These are phyloP conservation scores for Sphenopsis melanotis DNA, from an alignment of 2,797 vertebrate genomes.

Conservation along the genomic window DNA sequence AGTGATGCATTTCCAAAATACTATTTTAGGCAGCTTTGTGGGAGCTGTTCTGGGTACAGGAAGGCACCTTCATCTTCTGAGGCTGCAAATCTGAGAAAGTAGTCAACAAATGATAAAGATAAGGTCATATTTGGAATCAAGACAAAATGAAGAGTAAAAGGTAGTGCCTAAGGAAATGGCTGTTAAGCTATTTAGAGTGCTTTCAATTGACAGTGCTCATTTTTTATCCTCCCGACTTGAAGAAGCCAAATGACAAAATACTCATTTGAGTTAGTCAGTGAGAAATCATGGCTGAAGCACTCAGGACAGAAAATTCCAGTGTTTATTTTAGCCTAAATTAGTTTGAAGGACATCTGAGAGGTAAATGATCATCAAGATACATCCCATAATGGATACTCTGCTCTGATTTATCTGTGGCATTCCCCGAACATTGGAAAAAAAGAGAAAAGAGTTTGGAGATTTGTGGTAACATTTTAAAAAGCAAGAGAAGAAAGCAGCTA, in stretches of 20 bases:
- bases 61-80: not conserved
- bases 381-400: not conserved
- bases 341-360: not conserved
- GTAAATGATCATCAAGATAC: not conserved
- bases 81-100: not conserved
- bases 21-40: not conserved
- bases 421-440: not conserved
- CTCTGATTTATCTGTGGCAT: not conserved
- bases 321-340: constrained; percentile 14
- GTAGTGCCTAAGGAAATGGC: constrained; percentile 8
- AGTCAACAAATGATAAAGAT: not conserved
- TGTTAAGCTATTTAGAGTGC: constrained; percentile 25
- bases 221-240: constrained; percentile 20
- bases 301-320: not conserved
- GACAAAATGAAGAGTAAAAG: constrained; percentile 36
- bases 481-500: not conserved
- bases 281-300: constrained; percentile 10
- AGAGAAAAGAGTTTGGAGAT: not conserved
- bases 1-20: not conserved
- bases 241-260: constrained; percentile 29
- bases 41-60: not conserved
- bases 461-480: not conserved
- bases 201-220: not conserved
- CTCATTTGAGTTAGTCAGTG: constrained; percentile 3
- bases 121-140: constrained; percentile 10